phyloP scores from a whole-genome alignment of 2,888 invertebrate genomes.

The Ophion ventricosus region DNA sequence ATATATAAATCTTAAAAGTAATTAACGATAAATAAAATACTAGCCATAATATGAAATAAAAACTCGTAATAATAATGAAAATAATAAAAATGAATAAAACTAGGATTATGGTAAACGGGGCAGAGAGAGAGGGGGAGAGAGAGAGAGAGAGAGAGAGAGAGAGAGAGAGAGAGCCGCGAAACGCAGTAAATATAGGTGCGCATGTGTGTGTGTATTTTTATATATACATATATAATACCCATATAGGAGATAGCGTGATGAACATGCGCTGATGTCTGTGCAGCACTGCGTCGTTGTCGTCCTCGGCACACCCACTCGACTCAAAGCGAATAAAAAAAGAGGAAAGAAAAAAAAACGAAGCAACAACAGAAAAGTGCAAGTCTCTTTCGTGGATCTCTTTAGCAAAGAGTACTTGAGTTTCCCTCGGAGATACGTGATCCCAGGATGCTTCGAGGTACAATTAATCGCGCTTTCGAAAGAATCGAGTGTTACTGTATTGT shows the following conservation, averaged over 20 bases:
- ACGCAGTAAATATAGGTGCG: conserved; percentile 52
- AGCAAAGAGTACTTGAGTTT: conserved; percentile 1
- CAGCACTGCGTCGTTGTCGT: conserved; percentile 49
- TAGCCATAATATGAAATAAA: too few relatives aligned
- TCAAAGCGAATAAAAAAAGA: conserved; percentile 27
- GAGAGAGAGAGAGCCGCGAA: conserved; percentile 62
- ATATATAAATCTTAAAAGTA: too few relatives aligned
- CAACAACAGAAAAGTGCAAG: conserved; percentile 6
- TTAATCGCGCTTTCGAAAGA: conserved; percentile 30
- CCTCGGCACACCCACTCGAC: conserved; percentile 63
- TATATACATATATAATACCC: conserved; percentile 28
- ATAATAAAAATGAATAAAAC: too few relatives aligned
- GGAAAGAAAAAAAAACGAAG: conserved; percentile 32
- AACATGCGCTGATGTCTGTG: conserved; percentile 49
- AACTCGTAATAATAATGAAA: too few relatives aligned
- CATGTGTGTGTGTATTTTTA: conserved; percentile 24
- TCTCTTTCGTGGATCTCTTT: conserved; percentile 36
- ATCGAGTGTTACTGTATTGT: conserved; percentile 21
- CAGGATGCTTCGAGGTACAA: not conserved
- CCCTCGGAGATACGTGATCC: conserved; percentile 8
- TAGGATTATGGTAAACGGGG: too few relatives aligned
- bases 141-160: conserved; percentile 19
- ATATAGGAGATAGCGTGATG: conserved; percentile 50
- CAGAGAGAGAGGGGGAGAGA: too few relatives aligned
- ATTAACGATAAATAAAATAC: too few relatives aligned